phyloP scores from a whole-genome alignment of 1,140 invertebrate species.

The Drosophila lini region DNA sequence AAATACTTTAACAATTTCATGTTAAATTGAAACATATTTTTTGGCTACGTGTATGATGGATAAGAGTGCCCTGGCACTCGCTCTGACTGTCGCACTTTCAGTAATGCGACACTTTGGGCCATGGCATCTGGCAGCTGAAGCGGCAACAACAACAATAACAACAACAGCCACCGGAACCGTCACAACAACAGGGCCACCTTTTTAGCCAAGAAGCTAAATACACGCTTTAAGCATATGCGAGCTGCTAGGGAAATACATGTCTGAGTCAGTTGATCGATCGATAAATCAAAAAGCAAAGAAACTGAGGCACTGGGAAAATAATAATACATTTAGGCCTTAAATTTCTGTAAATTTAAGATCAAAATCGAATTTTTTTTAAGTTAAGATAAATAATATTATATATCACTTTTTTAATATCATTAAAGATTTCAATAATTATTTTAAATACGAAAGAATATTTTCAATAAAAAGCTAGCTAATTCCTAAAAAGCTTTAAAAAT shows the following conservation, averaged over 20 bases:
- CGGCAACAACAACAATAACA: not conserved
- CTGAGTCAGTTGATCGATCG: constrained; percentile 12
- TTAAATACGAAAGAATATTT: too few relatives aligned
- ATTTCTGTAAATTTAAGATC: not conserved
- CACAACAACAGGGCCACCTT: constrained; percentile 28
- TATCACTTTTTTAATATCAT: too few relatives aligned
- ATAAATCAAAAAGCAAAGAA: constrained; percentile 21
- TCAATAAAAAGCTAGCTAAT: not conserved
- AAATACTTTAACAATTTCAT: too few relatives aligned
- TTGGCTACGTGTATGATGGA: not conserved
- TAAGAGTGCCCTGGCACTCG: constrained; percentile 6
- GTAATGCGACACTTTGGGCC: constrained; percentile 78
- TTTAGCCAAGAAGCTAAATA: constrained; percentile 44
- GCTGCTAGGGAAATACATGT: constrained; percentile 14
- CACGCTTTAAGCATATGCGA: constrained; percentile 13
- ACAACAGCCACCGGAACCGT: constrained; percentile 9
- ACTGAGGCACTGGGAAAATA: not conserved
- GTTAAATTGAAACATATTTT: not conserved
- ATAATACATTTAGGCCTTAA: not conserved
- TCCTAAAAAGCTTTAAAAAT: not conserved
- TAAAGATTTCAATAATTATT: too few relatives aligned
- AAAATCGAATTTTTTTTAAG: too few relatives aligned
- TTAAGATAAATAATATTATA: too few relatives aligned
- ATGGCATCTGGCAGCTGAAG: constrained; percentile 50
- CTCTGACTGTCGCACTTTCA: constrained; percentile 55